Percentiles rank a stretch among this genome's conserved stretches.
Conservation (phyloP, 2,797 vertebrate species). For the Mallotus villosus region DNA sequence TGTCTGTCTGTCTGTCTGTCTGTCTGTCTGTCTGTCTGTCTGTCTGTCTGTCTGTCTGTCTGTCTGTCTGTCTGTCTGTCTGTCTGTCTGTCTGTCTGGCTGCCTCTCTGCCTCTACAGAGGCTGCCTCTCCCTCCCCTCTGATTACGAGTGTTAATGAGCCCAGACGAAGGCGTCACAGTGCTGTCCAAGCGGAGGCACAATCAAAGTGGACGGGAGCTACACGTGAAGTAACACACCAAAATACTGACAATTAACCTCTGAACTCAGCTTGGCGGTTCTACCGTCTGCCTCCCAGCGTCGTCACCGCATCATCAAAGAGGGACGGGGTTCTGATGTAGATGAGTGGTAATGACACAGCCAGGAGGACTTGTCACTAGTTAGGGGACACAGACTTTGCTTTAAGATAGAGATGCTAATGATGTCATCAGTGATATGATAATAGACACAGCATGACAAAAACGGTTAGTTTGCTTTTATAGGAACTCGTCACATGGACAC, state of each 20-base stretch:
- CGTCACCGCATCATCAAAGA: slow-evolving; percentile 54
- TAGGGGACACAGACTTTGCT: background rate
- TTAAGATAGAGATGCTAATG: background rate
- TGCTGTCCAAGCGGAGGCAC: slow-evolving; percentile 27
- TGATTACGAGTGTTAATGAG: slow-evolving; percentile 51
- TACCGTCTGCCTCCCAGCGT: slow-evolving; percentile 22
- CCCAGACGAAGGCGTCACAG: slow-evolving; percentile 20
- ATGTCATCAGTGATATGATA: background rate
- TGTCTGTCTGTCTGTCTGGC: too few species aligned
- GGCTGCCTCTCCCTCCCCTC: slow-evolving; percentile 30
- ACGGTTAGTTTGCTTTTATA: too few species aligned
- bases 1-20: too few species aligned
- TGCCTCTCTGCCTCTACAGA: too few species aligned
- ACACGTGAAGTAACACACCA: slow-evolving; percentile 49
- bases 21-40: too few species aligned
- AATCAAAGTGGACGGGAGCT: slow-evolving; percentile 52
- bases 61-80: too few species aligned
- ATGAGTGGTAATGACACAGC: slow-evolving; percentile 44
- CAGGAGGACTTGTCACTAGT: background rate
- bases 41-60: too few species aligned
- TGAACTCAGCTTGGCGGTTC: slow-evolving; percentile 50
- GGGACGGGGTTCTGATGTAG: slow-evolving; percentile 52
- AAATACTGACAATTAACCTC: slow-evolving; percentile 65
- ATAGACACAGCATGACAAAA: too few species aligned
- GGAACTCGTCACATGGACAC: too few species aligned